Evolutionary conservation across 2,888 invertebrate genomes (phyloP), one percentile per base, ranked within the genome.

Genomic region (Ellobium chinense): DNA sequence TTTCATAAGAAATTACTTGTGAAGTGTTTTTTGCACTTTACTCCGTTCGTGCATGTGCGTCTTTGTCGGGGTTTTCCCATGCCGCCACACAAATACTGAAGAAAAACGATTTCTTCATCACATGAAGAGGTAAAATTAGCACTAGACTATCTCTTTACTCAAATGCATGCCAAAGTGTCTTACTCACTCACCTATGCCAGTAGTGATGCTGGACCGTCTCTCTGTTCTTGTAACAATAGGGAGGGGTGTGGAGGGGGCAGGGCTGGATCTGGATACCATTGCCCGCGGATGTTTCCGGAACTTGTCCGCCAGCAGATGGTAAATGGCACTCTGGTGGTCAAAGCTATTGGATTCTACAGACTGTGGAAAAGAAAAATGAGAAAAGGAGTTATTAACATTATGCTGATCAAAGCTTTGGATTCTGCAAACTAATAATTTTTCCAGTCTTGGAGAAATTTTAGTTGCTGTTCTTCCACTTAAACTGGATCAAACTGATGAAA

Each of bases 241-340:
- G 78, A 91, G 89, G 12, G 82, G 80, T 88, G 69, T 87, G 84
- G 79, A 82, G 79, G 80, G 65, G 56, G 58, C 36, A 21, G 56
- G 81, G 46, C 72, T 65, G 36, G 63, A 56, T 31, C 46, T 36
- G 36, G 31, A 36, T 21, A 68, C 69, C 75, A 82, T 88, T 72
- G 89, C 87, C 78, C 90, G 87, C 37, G 91, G 91, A 82, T 93
- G 92, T 85, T 91, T 87, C 80, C 91, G 88, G 83, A 92, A 87
- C 85, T 93, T 93, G 93, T 98, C 98, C 90, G 96, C 95, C 65
- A 98, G 94, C 84, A 98, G 94, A 93, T 97, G 97, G 93, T 98
- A 98, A 88, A 98, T 98, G 86, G 98, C 98, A 88, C 97, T 97
- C 87, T 97, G 96, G 94, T 97, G 97, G 93, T 98, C 98, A 93